phyloP scores from a whole-genome alignment of 2,113 vertebrate species.

The Eurystomus gularis region DNA sequence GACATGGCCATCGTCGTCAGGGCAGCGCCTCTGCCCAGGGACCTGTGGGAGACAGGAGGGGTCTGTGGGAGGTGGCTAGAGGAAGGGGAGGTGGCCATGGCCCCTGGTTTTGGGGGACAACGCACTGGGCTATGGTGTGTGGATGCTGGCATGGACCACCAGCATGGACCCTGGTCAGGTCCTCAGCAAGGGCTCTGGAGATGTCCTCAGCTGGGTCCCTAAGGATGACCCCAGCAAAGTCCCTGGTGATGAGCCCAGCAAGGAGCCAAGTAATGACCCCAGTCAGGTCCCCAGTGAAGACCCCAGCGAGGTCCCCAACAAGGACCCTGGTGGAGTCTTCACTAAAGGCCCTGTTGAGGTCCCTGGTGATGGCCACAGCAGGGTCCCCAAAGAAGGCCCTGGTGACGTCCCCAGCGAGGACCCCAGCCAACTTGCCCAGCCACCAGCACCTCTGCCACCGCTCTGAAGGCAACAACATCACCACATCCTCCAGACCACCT shows the following conservation, averaged over 20 bases:
- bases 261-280: background rate
- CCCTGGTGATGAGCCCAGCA: no score
- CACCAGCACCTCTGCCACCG: background rate
- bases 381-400: background rate
- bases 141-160: background rate
- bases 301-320: background rate
- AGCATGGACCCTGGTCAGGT: background rate
- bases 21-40: background rate
- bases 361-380: no score
- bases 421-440: background rate
- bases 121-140: accelerated
- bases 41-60: background rate
- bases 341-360: background rate
- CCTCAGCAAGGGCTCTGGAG: background rate
- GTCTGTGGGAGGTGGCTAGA: background rate
- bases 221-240: background rate
- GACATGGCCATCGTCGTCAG: background rate
- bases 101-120: background rate
- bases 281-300: no score
- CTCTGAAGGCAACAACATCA: accelerated
- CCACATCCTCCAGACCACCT: background rate
- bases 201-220: background rate
- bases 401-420: accelerated
- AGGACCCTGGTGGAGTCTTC: background rate
- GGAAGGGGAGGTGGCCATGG: accelerated